Conservation (phyloP, 2,888 invertebrate genomes). For the Tachystola acroxantha region DNA sequence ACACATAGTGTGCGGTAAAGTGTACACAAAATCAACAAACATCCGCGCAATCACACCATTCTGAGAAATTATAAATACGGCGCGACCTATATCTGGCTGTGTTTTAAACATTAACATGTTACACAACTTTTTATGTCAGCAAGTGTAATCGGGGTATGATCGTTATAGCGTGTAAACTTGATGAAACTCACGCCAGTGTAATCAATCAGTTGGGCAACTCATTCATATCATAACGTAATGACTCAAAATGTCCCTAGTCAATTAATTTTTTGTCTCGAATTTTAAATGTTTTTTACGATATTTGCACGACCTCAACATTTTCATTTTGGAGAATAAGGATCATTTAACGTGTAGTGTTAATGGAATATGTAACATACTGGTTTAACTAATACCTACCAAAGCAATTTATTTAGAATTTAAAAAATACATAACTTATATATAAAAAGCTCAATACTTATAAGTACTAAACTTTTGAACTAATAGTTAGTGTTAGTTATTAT, state of each 20-base stretch:
- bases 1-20: conserved; percentile 38
- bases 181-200: conserved; percentile 31
- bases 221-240: neutral
- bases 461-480: too few species aligned
- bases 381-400: too few species aligned
- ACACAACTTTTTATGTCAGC: conserved; percentile 47
- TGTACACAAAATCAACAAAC: conserved; percentile 45
- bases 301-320: conserved; percentile 12
- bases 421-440: too few species aligned
- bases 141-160: conserved; percentile 33
- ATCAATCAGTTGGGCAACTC: conserved; percentile 29
- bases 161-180: conserved; percentile 24
- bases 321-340: conserved; percentile 11
- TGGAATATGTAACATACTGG: too few species aligned
- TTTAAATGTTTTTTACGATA: conserved; percentile 16
- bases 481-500: too few species aligned
- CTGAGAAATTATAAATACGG: conserved; percentile 64
- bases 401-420: too few species aligned
- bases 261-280: conserved; percentile 19
- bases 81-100: conserved; percentile 58
- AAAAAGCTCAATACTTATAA: too few species aligned
- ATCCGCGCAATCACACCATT: conserved; percentile 62
- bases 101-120: conserved; percentile 62
- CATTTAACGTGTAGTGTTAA: too few species aligned
- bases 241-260: conserved; percentile 8